phyloP scores from a whole-genome alignment of 2,888 invertebrate species.

The Drosophila austrosaltans region DNA sequence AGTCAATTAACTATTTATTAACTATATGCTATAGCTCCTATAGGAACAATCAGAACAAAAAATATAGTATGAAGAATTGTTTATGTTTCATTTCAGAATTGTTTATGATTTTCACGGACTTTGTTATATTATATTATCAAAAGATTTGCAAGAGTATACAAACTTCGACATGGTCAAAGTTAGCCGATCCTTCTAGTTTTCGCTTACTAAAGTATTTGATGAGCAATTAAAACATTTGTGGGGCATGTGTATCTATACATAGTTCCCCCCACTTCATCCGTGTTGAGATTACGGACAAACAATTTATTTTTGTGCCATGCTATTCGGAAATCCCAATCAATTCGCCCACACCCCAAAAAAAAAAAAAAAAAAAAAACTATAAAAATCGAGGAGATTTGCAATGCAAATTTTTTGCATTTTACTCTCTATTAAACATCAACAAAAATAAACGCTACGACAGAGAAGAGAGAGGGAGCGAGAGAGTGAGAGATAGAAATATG shows the following conservation, averaged over 20 bases:
- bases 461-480: not conserved
- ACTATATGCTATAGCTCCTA: no score
- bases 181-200: not conserved
- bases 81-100: no score
- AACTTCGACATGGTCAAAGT: no score
- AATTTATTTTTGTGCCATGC: not conserved
- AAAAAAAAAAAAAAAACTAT: not conserved
- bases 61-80: no score
- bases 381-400: not conserved
- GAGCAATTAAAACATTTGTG: not conserved
- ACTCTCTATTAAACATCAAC: slow-evolving; percentile 10
- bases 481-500: slow-evolving; percentile 18
- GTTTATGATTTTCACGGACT: no score
- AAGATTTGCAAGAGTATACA: no score
- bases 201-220: not conserved
- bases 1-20: no score
- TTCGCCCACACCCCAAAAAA: slow-evolving; percentile 8
- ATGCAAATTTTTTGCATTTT: slow-evolving; percentile 11
- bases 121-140: no score
- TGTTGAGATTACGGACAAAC: not conserved
- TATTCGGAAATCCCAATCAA: slow-evolving; percentile 5
- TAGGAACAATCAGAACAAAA: no score
- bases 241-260: not conserved
- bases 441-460: not conserved
- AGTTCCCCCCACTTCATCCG: not conserved